These are phyloP conservation scores for Dinoponera quadriceps DNA, from an alignment of 1,140 invertebrate genomes.

Conservation along the genomic window DNA sequence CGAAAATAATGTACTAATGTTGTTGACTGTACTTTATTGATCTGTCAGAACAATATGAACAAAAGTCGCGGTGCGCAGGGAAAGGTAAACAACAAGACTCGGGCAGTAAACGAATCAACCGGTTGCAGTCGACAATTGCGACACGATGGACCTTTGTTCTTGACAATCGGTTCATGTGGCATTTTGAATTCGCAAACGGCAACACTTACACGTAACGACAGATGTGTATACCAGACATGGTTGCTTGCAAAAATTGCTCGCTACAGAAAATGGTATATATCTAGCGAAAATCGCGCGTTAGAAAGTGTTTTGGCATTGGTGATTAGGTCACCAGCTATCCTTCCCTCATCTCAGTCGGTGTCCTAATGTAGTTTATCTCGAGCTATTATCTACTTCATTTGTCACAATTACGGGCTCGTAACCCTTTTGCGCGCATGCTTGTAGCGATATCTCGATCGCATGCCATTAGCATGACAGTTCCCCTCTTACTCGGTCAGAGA, in stretches of 20 bases:
- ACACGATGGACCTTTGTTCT: too few species aligned
- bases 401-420: slow-evolving; percentile 43
- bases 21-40: not conserved
- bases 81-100: not conserved
- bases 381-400: slow-evolving; percentile 59
- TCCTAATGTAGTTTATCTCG: slow-evolving; percentile 47
- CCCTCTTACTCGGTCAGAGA: slow-evolving; percentile 36
- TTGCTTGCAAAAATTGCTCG: not conserved
- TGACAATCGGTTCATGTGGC: too few species aligned
- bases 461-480: slow-evolving; percentile 56
- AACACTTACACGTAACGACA: too few species aligned
- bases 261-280: too few species aligned
- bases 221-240: too few species aligned
- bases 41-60: too few species aligned
- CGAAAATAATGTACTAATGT: not conserved
- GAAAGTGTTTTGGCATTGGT: not conserved
- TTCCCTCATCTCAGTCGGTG: slow-evolving; percentile 16
- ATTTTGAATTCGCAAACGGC: too few species aligned
- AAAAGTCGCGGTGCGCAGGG: not conserved
- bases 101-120: not conserved
- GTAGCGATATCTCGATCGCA: slow-evolving; percentile 65
- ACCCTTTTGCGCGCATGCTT: slow-evolving; percentile 52
- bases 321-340: not conserved
- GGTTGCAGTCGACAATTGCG: not conserved
- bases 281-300: not conserved